Evolutionary conservation across 92 coral and sea anemone species (phyloP).

Genomic region (Heliopora coerulea): DNA sequence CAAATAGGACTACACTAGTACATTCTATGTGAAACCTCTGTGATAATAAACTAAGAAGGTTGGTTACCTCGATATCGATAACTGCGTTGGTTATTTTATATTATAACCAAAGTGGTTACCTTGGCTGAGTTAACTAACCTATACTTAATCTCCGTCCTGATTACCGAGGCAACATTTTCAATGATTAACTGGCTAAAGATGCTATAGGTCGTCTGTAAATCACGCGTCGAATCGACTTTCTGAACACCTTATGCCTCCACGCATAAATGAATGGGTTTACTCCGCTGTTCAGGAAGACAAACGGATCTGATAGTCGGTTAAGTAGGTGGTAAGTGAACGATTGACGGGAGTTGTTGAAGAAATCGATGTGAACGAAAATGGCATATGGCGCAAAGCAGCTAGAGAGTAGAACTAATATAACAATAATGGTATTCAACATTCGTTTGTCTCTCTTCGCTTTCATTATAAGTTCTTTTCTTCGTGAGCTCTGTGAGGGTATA

Average conservation of each 20-base stretch:
- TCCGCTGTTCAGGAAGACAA: slow-evolving; percentile 1
- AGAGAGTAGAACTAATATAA: background rate
- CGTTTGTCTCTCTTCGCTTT: background rate
- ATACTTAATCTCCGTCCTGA: no score
- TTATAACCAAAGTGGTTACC: no score
- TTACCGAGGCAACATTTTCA: no score
- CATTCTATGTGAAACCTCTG: no score
- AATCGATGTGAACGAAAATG: background rate
- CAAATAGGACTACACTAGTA: no score
- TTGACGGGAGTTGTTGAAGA: background rate
- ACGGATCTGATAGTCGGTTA: background rate
- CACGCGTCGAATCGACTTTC: background rate
- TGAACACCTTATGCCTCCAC: background rate
- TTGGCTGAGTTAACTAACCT: no score
- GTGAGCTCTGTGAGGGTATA: background rate
- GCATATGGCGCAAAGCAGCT: background rate
- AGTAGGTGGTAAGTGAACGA: background rate
- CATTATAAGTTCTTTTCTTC: background rate
- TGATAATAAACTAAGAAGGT: no score
- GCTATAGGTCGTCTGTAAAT: background rate
- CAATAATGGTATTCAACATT: background rate
- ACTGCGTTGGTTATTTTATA: no score
- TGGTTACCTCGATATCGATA: no score
- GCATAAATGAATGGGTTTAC: slow-evolving; percentile 7
- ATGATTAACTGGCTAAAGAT: no score